Conservation (phyloP, 1,140 invertebrate genomes). For the Macrostomum lignano region DNA sequence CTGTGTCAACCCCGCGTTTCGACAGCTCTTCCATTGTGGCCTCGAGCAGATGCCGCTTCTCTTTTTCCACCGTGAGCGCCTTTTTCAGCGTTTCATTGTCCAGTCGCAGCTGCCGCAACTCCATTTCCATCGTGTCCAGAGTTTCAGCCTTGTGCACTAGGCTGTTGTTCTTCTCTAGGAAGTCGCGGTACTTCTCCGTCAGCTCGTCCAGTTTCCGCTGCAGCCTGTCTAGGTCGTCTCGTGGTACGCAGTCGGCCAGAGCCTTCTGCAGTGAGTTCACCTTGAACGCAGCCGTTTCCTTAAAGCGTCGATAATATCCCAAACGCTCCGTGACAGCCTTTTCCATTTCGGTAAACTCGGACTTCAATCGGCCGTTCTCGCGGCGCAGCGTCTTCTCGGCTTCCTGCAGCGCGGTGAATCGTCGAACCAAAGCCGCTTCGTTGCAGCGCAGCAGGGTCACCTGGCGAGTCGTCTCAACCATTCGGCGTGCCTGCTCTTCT, state of each 20-base stretch:
- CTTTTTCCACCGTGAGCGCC: conserved; percentile 22
- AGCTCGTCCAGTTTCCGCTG: conserved; percentile 23
- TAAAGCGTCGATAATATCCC: conserved; percentile 25
- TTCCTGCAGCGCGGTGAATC: conserved; percentile 19
- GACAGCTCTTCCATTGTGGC: conserved; percentile 21
- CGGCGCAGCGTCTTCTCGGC: conserved; percentile 16
- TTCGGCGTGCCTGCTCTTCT: conserved; percentile 17
- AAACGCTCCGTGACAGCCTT: conserved; percentile 21
- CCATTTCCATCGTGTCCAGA: conserved; percentile 9
- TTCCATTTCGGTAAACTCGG: conserved; percentile 23
- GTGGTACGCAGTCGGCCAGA: conserved; percentile 22
- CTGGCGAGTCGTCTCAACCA: conserved; percentile 20
- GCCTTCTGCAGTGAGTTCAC: conserved; percentile 23
- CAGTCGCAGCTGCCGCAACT: conserved; percentile 15
- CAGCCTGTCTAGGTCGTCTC: conserved; percentile 16
- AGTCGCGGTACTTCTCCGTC: conserved; percentile 25
- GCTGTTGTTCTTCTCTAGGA: conserved; percentile 23
- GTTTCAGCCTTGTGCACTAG: conserved; percentile 18
- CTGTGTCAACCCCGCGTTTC: too few relatives aligned
- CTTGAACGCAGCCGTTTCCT: conserved; percentile 25
- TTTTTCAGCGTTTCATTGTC: conserved; percentile 21
- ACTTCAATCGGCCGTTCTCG: conserved; percentile 18
- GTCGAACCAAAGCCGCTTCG: conserved; percentile 22
- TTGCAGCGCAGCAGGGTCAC: conserved; percentile 24
- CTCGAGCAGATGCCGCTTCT: conserved; percentile 24